phyloP scores from a whole-genome alignment of 2,888 invertebrate species.

The Poecilobothrus nobilitatus region DNA sequence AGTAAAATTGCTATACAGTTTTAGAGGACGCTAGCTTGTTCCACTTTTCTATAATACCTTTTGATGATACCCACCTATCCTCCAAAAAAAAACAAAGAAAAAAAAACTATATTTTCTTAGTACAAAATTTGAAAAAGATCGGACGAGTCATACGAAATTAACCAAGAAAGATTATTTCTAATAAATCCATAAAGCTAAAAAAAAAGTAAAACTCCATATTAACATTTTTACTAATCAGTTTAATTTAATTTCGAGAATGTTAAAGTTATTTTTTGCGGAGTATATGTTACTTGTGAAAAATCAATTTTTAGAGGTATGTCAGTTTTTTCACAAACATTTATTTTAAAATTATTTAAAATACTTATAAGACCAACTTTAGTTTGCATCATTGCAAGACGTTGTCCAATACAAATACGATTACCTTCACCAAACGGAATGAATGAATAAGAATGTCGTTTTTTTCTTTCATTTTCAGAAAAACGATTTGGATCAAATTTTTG shows the following conservation, averaged over 20 bases:
- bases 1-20: too few relatives aligned
- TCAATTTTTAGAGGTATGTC: constrained; percentile 17
- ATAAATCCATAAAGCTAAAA: too few relatives aligned
- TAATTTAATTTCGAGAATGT: not conserved
- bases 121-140: too few relatives aligned
- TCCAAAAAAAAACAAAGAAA: too few relatives aligned
- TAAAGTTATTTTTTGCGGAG: constrained; percentile 12
- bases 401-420: constrained; percentile 27
- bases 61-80: too few relatives aligned
- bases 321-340: constrained; percentile 15
- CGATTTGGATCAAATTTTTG: constrained; percentile 38
- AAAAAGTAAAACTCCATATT: too few relatives aligned
- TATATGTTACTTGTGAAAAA: constrained; percentile 16
- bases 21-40: too few relatives aligned
- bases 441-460: constrained; percentile 26
- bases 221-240: too few relatives aligned
- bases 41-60: too few relatives aligned
- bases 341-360: constrained; percentile 19
- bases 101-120: too few relatives aligned
- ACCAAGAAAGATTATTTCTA: too few relatives aligned
- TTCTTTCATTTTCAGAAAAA: constrained; percentile 30
- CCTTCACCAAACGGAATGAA: constrained; percentile 37
- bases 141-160: too few relatives aligned
- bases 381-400: constrained; percentile 22
- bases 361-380: constrained; percentile 18